Percentiles rank a stretch among this genome's conserved stretches.
Evolutionary conservation across 2,797 vertebrate genomes (phyloP).

Genomic region (Chaenodraco wilsoni): DNA sequence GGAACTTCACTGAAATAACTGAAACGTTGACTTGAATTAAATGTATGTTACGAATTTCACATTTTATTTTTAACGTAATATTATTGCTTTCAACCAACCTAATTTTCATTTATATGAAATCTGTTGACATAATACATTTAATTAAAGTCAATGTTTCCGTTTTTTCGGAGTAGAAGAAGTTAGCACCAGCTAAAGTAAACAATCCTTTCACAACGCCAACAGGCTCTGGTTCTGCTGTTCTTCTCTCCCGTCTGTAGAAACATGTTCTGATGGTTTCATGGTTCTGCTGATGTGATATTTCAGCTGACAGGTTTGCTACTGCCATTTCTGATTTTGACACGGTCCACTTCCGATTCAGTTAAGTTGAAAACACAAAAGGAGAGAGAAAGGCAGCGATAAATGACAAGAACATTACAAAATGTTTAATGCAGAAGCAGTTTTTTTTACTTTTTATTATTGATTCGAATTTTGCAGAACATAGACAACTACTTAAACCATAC

Average conservation of each 20-base stretch:
- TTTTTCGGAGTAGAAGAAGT: too few relatives aligned
- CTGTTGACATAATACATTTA: too few relatives aligned
- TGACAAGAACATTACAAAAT: not conserved
- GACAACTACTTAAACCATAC: too few relatives aligned
- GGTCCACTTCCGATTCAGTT: constrained; percentile 31
- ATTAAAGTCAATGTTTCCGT: too few relatives aligned
- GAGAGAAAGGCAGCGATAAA: constrained; percentile 12
- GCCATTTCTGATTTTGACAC: constrained; percentile 40
- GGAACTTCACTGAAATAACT: too few relatives aligned
- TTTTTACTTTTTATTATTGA: too few relatives aligned
- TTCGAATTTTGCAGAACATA: too few relatives aligned
- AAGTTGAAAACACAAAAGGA: constrained; percentile 17
- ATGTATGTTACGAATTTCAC: too few relatives aligned
- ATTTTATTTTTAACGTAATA: too few relatives aligned
- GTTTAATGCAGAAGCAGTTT: not conserved
- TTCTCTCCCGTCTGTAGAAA: constrained; percentile 23
- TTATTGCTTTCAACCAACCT: too few relatives aligned
- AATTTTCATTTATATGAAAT: too few relatives aligned
- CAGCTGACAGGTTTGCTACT: constrained; percentile 36
- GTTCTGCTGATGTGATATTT: constrained; percentile 17
- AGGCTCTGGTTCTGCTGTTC: not conserved
- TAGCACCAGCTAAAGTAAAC: not conserved
- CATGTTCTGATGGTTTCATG: constrained; percentile 1
- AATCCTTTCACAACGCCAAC: not conserved
- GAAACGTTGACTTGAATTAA: too few relatives aligned